A percentile compares a stretch with the other conserved stretches of the same genome.
These are phyloP conservation scores for Bagarius yarrelli DNA, from an alignment of 2,113 vertebrate species.

Conservation along the genomic window DNA sequence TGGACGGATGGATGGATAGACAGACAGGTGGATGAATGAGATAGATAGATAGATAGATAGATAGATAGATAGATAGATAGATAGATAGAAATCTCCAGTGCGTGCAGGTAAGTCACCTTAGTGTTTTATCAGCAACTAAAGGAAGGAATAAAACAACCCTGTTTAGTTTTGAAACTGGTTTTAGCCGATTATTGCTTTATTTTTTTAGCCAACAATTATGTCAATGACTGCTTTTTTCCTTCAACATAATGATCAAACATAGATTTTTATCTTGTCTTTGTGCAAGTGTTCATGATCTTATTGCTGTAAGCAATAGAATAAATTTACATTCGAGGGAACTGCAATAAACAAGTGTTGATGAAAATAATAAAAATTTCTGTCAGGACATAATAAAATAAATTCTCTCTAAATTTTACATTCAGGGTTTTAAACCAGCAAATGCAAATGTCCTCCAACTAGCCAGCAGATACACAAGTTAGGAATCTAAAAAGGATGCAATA, in stretches of 20 bases:
- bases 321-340: not conserved
- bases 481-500: not conserved
- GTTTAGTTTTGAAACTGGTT: too few relatives aligned
- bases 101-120: too few relatives aligned
- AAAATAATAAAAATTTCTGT: not conserved
- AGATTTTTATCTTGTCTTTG: not conserved
- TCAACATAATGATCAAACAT: not conserved
- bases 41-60: too few relatives aligned
- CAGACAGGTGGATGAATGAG: too few relatives aligned
- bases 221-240: not conserved
- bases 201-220: too few relatives aligned
- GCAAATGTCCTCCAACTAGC: not conserved
- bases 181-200: too few relatives aligned
- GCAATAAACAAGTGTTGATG: not conserved
- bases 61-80: too few relatives aligned
- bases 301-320: not conserved
- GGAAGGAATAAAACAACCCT: too few relatives aligned
- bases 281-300: not conserved
- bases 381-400: not conserved
- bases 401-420: not conserved
- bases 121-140: too few relatives aligned
- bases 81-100: too few relatives aligned
- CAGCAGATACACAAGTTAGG: not conserved
- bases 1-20: too few relatives aligned
- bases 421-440: not conserved